Evolutionary conservation across 2,797 vertebrate genomes (phyloP).

Genomic region (Coccyzus lansbergi): DNA sequence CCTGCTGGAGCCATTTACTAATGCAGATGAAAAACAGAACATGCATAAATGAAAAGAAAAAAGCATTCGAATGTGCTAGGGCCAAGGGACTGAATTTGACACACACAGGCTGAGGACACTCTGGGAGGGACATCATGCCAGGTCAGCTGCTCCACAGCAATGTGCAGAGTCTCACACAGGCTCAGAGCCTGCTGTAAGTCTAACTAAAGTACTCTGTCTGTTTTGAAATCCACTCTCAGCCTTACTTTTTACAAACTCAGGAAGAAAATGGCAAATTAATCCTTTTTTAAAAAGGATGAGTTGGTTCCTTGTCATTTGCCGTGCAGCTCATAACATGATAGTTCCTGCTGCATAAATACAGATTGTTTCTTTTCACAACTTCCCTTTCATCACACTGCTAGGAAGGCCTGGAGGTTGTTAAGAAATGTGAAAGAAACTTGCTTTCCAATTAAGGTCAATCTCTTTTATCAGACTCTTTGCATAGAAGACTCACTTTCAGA

Average conservation of each 20-base stretch:
- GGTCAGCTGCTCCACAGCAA: neutral
- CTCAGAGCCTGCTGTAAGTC: neutral
- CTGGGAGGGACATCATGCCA: neutral
- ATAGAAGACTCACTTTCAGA: constrained; percentile 56
- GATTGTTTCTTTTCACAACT: constrained; percentile 61
- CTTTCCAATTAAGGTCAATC: constrained; percentile 59
- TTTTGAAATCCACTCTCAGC: constrained; percentile 45
- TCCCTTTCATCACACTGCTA: constrained; percentile 54
- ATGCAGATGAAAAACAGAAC: neutral
- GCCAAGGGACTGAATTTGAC: neutral
- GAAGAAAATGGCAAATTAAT: constrained; percentile 65
- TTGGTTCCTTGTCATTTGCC: constrained; percentile 48
- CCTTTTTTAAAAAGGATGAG: constrained; percentile 48
- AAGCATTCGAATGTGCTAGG: neutral
- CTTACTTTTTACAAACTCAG: constrained; percentile 29
- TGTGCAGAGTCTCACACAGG: neutral
- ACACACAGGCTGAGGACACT: neutral
- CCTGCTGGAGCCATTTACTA: neutral
- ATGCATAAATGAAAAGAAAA: neutral
- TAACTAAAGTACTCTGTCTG: neutral
- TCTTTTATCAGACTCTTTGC: constrained; percentile 62
- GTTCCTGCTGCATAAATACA: constrained; percentile 55
- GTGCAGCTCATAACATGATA: constrained; percentile 17
- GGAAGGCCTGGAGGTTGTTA: constrained; percentile 51
- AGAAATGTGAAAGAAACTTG: constrained; percentile 55